Percentiles rank a stretch among this genome's conserved stretches.
These are phyloP conservation scores for Coccyzus lansbergi DNA, from an alignment of 2,797 vertebrate species.

Conservation along the genomic window DNA sequence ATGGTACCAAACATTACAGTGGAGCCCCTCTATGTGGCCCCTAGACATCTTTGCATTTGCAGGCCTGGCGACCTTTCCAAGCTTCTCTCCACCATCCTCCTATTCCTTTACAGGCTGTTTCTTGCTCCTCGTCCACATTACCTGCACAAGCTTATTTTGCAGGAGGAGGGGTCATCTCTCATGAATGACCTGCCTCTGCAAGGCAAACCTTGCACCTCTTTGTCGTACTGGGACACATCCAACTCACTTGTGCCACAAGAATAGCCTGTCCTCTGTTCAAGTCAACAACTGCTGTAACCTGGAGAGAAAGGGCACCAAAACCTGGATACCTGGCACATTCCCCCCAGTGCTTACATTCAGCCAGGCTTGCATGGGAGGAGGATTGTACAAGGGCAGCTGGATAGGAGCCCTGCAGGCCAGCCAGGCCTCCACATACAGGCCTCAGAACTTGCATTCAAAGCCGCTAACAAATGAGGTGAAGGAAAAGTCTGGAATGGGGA, in stretches of 20 bases:
- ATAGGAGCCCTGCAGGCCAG: background rate
- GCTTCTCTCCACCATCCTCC: background rate
- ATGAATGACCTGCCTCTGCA: background rate
- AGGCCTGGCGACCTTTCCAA: constrained; percentile 19
- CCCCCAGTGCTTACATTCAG: background rate
- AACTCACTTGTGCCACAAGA: background rate
- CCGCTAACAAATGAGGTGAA: constrained; percentile 33
- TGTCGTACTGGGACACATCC: background rate
- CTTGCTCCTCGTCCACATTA: background rate
- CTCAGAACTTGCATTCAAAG: constrained; percentile 11
- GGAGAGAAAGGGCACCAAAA: background rate
- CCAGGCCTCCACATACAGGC: background rate
- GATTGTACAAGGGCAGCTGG: background rate
- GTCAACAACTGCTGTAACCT: background rate
- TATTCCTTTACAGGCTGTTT: constrained; percentile 18
- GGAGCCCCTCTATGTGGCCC: constrained; percentile 3
- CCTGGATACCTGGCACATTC: background rate
- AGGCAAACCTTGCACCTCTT: background rate
- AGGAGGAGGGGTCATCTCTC: background rate
- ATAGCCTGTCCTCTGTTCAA: background rate
- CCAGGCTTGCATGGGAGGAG: background rate
- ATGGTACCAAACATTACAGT: constrained; percentile 35
- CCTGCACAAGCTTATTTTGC: background rate
- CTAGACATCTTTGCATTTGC: background rate
- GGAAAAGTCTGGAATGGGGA: background rate